Evolutionary conservation across 2,113 vertebrate genomes (phyloP), one percentile per base, ranked within the genome.

Genomic region (Tychaedon coryphoeus): DNA sequence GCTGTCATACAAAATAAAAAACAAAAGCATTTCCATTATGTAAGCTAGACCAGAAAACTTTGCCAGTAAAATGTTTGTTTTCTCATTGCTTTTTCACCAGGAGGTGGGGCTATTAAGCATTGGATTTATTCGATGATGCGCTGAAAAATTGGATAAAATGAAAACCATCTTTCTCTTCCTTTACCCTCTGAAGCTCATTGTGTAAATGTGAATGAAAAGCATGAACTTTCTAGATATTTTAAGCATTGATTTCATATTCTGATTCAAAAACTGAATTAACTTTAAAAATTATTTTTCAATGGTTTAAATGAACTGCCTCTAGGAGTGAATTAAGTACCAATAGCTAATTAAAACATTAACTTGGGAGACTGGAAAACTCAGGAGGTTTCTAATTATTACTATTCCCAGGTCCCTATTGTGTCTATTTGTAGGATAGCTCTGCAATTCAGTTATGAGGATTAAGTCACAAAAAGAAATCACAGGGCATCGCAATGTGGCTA

Each of bases 31-130:
- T 84, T 73, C 29, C 8, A n/a, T 89, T 86, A 85, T 42, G 17
- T 69, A 89, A 83, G 51, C 29, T 51, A 67, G 14, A 84, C 24
- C 29, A 40, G 34, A 24, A 86, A 81, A 81, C 51, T 64, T 15
- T 58, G 16, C 24, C 25, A 47, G 47, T 17, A 85, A 70, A 69
- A 40, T 60, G 40, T 71, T 60, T 65, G n/a, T 45, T 76, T 93
- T 65, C 23, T 16, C 56, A 9, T 64, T 72, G 34, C 29, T 92
- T 85, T 88, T 88, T 82, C 53, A 75, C 95, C 96, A 97, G 95
- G 74, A 97, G 97, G 84, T 97, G 97, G 96, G 79, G 96, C 90
- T 97, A 58, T 96, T 94, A 88, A 96, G 95, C 92, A 95, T 38
- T 5, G 60, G 67, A 96, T 96, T 92, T 93, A 20, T 80, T 77